phyloP scores from a whole-genome alignment of 2,113 vertebrate species.

The Paramormyrops kingsleyae region DNA sequence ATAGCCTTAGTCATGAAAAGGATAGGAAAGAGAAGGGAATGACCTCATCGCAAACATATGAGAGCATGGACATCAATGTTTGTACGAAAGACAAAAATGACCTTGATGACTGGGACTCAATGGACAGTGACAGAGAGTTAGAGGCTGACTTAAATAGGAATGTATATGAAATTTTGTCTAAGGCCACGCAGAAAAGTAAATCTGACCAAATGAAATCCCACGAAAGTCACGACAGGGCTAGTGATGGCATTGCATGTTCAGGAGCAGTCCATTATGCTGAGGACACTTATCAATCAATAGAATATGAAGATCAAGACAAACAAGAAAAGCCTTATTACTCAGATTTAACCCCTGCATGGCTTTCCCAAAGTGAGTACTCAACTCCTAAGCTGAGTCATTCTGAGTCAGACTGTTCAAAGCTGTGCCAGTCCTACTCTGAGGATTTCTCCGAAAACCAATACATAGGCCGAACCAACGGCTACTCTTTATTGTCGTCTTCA shows the following conservation, averaged over 20 bases:
- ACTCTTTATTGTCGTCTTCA: constrained; percentile 84
- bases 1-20: constrained; percentile 81
- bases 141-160: constrained; percentile 80
- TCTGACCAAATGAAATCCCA: constrained; percentile 64
- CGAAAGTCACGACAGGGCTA: constrained; percentile 54
- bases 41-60: constrained; percentile 90
- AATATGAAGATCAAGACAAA: constrained; percentile 66
- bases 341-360: constrained; percentile 79
- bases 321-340: constrained; percentile 69
- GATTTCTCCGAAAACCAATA: constrained; percentile 92
- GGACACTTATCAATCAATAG: constrained; percentile 52
- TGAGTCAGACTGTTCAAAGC: constrained; percentile 93
- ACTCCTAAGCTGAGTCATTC: constrained; percentile 89
- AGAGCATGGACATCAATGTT: constrained; percentile 93
- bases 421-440: constrained; percentile 93
- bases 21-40: constrained; percentile 82
- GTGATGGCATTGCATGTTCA: constrained; percentile 60
- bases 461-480: constrained; percentile 79
- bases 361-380: constrained; percentile 88
- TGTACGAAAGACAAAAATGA: constrained; percentile 72
- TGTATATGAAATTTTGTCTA: constrained; percentile 77
- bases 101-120: constrained; percentile 80
- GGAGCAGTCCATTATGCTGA: constrained; percentile 64
- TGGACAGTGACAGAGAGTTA: constrained; percentile 84
- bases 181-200: constrained; percentile 71